Percentiles rank a stretch among this genome's conserved stretches.
Conservation (phyloP, 2,113 vertebrate genomes). For the Emydura subglobosa region DNA sequence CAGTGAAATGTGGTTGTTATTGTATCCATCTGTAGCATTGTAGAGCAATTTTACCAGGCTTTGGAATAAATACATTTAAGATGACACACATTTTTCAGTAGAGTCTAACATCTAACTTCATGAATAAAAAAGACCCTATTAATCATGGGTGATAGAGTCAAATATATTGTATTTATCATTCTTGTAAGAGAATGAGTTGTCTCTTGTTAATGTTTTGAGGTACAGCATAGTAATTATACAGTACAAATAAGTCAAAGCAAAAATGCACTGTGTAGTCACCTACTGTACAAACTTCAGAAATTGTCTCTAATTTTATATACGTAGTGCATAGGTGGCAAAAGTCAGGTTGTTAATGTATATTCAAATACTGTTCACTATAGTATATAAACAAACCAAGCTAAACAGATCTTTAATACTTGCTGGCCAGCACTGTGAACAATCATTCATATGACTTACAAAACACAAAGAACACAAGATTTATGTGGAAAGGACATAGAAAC, state of each 20-base stretch:
- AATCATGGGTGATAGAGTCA: constrained; percentile 70
- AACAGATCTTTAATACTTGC: neutral
- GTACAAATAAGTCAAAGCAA: constrained; percentile 30
- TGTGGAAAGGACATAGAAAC: neutral
- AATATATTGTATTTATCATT: constrained; percentile 67
- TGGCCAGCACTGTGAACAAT: neutral
- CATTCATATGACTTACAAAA: neutral
- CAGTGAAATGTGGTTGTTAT: constrained; percentile 68
- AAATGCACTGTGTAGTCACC: neutral
- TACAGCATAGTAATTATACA: constrained; percentile 43
- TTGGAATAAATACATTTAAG: constrained; percentile 77
- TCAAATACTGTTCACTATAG: neutral
- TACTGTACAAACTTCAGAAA: neutral
- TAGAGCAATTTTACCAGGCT: constrained; percentile 65
- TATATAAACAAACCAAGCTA: neutral
- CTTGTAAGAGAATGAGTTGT: constrained; percentile 53
- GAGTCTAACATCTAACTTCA: constrained; percentile 74
- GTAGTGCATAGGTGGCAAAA: neutral
- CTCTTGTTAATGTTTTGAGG: constrained; percentile 57
- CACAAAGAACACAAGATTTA: neutral
- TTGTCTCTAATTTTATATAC: neutral
- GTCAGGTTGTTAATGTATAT: neutral
- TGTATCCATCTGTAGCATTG: constrained; percentile 66
- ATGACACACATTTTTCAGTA: constrained; percentile 77
- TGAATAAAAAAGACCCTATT: constrained; percentile 78